phyloP scores from a whole-genome alignment of 2,113 vertebrate species.

The Limnothrissa miodon region DNA sequence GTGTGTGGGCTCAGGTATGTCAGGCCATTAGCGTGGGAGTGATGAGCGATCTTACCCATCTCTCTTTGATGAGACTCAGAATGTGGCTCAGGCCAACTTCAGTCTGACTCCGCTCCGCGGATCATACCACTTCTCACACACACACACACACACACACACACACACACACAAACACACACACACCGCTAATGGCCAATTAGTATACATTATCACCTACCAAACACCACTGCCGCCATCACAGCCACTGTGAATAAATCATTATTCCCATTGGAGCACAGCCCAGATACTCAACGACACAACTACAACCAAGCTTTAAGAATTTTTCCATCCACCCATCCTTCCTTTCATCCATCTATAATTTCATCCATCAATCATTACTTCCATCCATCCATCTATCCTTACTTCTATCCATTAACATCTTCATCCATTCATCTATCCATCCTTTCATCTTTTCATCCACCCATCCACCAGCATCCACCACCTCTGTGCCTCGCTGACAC shows the following conservation, averaged over 20 bases:
- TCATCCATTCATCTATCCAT: no score
- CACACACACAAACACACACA: no score
- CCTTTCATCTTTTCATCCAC: no score
- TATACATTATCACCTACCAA: constrained; percentile 34
- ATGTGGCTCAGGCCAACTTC: no score
- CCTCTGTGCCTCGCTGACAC: not conserved
- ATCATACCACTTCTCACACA: not conserved
- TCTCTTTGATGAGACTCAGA: constrained; percentile 20
- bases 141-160: not conserved
- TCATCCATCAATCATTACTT: no score
- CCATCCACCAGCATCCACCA: no score
- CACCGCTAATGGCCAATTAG: constrained; percentile 38
- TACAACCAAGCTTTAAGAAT: no score
- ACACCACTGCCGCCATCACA: not conserved
- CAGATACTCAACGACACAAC: not conserved
- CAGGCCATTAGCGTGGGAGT: not conserved
- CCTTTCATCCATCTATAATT: no score
- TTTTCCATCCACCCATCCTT: no score
- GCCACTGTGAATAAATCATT: constrained; percentile 21
- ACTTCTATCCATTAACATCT: no score
- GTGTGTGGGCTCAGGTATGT: not conserved
- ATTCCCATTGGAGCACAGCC: not conserved
- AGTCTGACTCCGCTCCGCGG: no score
- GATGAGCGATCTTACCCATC: not conserved
- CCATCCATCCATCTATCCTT: no score